Base-by-base conservation (phyloP, 2,797 vertebrate species). In the Novumbra hubbsi region DNA sequence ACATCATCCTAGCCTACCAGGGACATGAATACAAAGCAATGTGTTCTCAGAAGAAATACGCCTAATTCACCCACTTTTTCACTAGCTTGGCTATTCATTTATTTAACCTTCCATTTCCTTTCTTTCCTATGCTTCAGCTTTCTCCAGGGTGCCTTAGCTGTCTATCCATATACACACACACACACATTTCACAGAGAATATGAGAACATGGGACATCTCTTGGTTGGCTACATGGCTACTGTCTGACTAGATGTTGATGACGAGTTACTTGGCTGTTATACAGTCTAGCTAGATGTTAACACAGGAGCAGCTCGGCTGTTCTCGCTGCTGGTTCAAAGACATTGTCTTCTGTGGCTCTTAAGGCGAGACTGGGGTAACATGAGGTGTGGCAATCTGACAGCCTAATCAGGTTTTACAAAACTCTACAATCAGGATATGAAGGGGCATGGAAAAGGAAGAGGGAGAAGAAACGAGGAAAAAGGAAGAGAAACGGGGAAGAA, bases 21-120 rank as follows among this genome's bases (percentile, higher is more conserved):
- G 81, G 84, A 60, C 88, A 81, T 89, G 84, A 75, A 91, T 88
- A 87, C 85, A 92, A 87, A 90, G 83, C 74, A 87, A 77, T 73
- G 30, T 83, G 80, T 88, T 86, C 87, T 87, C 86, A 78, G 78
- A 85, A 77, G 85, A 87, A 88, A 88, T 86, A 60, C n/a, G 55
- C 55, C 55, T 60, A 84, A 85, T 78, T 78, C 83, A 83, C 68
- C 73, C 71, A 24, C 41, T 57, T 16, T 71, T 57, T 71, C 64
- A 14, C 24, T 28, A 78, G 80, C 80, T 88, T 86, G 76, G 80
- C 81, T 88, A 86, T 85, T 89, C 65, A 89, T 83, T 89, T 85
- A 89, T 90, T 91, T 88, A 90, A 89, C 83, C 76, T 78, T 84
- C 82, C 32, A 76, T 66, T 88, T 87, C 74, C 69, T 88, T 86